Conservation (phyloP, 2,113 vertebrate species). For the Pseudonaja textilis region DNA sequence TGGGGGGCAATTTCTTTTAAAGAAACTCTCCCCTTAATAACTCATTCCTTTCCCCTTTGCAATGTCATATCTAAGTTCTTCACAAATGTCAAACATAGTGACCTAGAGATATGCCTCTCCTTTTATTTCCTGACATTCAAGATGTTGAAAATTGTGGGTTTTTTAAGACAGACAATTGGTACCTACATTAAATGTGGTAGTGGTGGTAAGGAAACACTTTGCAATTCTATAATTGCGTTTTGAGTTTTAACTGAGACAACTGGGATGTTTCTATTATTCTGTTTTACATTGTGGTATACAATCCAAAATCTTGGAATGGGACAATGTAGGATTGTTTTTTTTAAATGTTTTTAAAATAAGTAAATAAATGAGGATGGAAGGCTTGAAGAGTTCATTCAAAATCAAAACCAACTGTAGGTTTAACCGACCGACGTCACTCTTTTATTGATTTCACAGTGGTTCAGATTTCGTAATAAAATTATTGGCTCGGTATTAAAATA, state of each 20-base stretch:
- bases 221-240: neutral
- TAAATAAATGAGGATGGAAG: neutral
- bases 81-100: neutral
- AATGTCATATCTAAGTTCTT: neutral
- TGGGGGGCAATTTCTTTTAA: neutral
- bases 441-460: neutral
- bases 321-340: neutral
- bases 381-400: neutral
- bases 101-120: neutral
- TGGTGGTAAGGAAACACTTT: neutral
- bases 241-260: neutral
- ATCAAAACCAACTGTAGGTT: neutral
- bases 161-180: neutral
- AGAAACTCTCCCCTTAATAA: neutral
- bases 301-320: neutral
- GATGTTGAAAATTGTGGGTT: neutral
- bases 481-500: neutral
- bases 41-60: neutral
- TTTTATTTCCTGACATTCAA: neutral
- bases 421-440: neutral
- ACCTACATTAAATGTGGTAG: neutral
- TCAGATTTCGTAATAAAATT: neutral
- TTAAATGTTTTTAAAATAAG: neutral
- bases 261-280: neutral
- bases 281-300: neutral